Evolutionary conservation across 2,888 invertebrate species (phyloP).

Genomic region (Rhamphomyia laevipes): DNA sequence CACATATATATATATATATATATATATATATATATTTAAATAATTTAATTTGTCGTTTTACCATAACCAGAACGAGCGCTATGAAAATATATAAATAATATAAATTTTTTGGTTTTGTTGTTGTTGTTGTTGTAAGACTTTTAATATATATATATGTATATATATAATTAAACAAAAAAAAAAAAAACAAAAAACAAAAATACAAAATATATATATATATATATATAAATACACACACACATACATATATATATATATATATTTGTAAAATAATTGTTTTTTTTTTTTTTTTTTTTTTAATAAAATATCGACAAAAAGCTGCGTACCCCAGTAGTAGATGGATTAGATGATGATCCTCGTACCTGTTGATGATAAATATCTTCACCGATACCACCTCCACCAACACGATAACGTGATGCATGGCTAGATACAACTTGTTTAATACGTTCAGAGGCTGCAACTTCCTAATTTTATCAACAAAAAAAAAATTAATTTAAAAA

Average conservation of each 20-base stretch:
- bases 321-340: constrained; percentile 19
- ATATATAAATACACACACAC: too few relatives aligned
- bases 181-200: neutral
- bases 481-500: neutral
- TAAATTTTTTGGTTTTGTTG: neutral
- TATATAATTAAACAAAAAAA: neutral
- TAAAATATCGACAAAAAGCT: constrained; percentile 25
- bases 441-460: constrained; percentile 54
- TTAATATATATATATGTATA: too few relatives aligned
- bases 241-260: too few relatives aligned
- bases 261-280: constrained; percentile 9
- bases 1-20: too few relatives aligned
- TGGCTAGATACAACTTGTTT: constrained; percentile 49
- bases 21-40: too few relatives aligned
- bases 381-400: constrained; percentile 32
- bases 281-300: constrained; percentile 7
- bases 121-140: too few relatives aligned
- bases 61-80: constrained; percentile 16
- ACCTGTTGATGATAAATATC: constrained; percentile 35
- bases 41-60: too few relatives aligned
- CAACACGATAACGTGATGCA: constrained; percentile 49
- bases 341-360: constrained; percentile 8
- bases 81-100: constrained; percentile 5
- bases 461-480: constrained; percentile 41
- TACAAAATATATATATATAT: too few relatives aligned